Evolutionary conservation across 2,113 vertebrate species (phyloP), one percentile per base, ranked within the genome.

Genomic region (Gambusia affinis): DNA sequence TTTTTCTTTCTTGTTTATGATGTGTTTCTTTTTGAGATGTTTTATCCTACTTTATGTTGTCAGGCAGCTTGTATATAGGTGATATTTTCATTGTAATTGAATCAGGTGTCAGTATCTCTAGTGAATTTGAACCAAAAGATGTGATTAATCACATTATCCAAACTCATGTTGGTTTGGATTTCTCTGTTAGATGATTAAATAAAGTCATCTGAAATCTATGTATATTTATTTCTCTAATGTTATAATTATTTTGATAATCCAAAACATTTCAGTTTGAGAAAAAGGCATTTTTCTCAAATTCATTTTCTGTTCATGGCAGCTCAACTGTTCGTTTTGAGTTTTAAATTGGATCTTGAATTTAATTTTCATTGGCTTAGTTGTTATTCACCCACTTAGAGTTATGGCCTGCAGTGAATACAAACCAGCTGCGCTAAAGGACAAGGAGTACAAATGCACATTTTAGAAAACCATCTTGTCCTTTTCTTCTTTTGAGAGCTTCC

Each of bases 261-360:
- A 14, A 42, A 42, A 42, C 14, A 42, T 12, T 42, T 42, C 15
- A 42, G 39, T 42, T 42, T 15, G 39, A 19, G 15, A 47, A 47
- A 47, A 47, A 17, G 44, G 14, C 51, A 57, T n/a, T n/a, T n/a
- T n/a, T n/a, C n/a, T 12, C n/a, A 15, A 70, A 0, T 57, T 17
- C 8, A 82, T 82, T 80, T 78, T 70, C 24, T 63, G 6, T 19
- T 79, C 31, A 33, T 75, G 27, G 47, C 73, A 12, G 64, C 31
- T 62, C 19, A 37, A 24, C 80, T 54, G 42, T 67, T 67, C 0
- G 3, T 37, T 71, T 60, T 66, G 54, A 35, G 24, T 42, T 37
- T 60, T 64, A 39, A 12, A 78, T 64, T 71, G 44, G 1, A 73
- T 60, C 17, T 61, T 35, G 37, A 47, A 71, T 76, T 66, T 4